Evolutionary conservation across 2,113 vertebrate genomes (phyloP).

Genomic region (Esox niger): DNA sequence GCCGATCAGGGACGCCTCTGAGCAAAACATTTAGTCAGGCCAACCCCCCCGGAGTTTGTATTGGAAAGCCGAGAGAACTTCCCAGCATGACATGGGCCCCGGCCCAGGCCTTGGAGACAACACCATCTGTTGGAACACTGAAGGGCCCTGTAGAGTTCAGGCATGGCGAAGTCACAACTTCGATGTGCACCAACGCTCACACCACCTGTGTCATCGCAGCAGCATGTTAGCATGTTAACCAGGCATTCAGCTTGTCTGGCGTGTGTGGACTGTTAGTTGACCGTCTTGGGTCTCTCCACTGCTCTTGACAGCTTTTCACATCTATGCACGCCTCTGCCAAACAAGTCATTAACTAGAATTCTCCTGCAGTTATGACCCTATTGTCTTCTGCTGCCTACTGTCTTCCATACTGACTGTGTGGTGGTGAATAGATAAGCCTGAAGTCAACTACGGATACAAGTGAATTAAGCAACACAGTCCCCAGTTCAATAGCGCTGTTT

Average conservation of each 20-base stretch:
- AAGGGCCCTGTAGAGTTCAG: neutral
- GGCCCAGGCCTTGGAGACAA: neutral
- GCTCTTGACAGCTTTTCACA: conserved; percentile 21
- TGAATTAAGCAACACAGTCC: conserved; percentile 43
- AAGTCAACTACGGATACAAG: conserved; percentile 13
- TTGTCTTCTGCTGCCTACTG: too few species aligned
- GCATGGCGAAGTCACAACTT: neutral
- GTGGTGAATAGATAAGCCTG: too few species aligned
- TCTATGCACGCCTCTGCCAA: conserved; percentile 13
- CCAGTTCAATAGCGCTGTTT: conserved; percentile 5
- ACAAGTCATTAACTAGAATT: conserved; percentile 31
- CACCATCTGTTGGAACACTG: neutral
- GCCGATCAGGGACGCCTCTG: conserved; percentile 10
- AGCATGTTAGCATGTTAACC: too few species aligned
- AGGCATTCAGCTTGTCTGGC: too few species aligned
- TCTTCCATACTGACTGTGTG: too few species aligned
- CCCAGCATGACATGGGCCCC: neutral
- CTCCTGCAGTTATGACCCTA: neutral
- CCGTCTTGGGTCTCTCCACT: conserved; percentile 2
- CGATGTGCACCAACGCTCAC: neutral
- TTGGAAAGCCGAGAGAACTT: conserved; percentile 1
- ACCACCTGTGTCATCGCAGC: too few species aligned
- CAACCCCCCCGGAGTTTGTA: neutral
- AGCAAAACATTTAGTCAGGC: conserved; percentile 11
- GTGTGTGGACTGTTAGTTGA: neutral